Conservation (phyloP, 2,797 vertebrate species). For the Siniperca undulata region DNA sequence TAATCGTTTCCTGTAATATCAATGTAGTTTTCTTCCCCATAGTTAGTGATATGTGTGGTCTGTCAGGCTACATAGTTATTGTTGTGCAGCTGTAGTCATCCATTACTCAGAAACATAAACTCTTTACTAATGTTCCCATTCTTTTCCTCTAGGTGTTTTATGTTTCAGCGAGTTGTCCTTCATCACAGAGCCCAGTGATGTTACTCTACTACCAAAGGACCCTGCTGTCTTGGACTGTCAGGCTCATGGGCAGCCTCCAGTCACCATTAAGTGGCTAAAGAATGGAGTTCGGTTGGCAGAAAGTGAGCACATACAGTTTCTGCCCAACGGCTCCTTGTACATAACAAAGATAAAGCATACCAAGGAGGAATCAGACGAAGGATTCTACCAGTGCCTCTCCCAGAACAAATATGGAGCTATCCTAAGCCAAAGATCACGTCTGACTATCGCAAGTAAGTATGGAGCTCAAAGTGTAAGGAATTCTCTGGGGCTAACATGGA, state of each 20-base stretch:
- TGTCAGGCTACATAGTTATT: not conserved
- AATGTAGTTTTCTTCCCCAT: not conserved
- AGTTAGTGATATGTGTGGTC: not conserved
- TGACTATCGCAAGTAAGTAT: slow-evolving; percentile 95
- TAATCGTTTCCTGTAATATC: not conserved
- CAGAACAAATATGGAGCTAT: slow-evolving; percentile 95
- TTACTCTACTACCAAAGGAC: slow-evolving; percentile 87
- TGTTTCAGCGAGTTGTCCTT: slow-evolving; percentile 95
- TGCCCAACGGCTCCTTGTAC: slow-evolving; percentile 93
- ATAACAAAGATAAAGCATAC: slow-evolving; percentile 90
- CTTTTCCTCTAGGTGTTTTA: slow-evolving; percentile 84
- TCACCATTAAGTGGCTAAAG: slow-evolving; percentile 93
- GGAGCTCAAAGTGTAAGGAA: slow-evolving; percentile 21
- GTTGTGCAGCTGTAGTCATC: not conserved
- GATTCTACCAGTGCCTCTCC: slow-evolving; percentile 96
- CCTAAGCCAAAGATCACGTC: slow-evolving; percentile 95
- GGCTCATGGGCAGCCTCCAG: slow-evolving; percentile 92
- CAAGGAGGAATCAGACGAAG: slow-evolving; percentile 91
- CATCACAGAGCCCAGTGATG: slow-evolving; percentile 92
- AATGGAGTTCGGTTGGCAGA: slow-evolving; percentile 90
- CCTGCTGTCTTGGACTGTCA: slow-evolving; percentile 91
- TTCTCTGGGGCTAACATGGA: not conserved
- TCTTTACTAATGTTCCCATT: slow-evolving; percentile 6
- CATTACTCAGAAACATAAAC: not conserved
- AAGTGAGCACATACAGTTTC: slow-evolving; percentile 87